Conservation (phyloP, 2,113 vertebrate genomes). For the Paracanthobrama guichenoti region DNA sequence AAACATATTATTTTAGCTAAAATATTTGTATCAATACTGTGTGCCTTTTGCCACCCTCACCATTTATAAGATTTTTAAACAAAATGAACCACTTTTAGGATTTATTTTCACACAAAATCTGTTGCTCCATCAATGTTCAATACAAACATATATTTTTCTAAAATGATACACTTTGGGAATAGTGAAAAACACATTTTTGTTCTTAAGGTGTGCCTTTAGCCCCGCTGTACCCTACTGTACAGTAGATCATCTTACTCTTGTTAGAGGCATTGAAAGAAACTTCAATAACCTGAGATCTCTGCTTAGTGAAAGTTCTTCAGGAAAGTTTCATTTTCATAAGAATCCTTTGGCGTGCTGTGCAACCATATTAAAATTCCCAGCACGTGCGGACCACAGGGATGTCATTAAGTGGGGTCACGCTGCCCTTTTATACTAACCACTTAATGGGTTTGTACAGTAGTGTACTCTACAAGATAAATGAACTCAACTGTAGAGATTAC, state of each 20-base stretch:
- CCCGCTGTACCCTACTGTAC: background rate
- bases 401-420: constrained; percentile 35
- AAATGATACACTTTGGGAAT: too few relatives aligned
- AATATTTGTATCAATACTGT: too few relatives aligned
- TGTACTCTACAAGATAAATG: constrained; percentile 38
- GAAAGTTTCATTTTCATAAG: background rate
- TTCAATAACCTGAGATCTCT: background rate
- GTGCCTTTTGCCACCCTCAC: too few relatives aligned
- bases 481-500: constrained; percentile 17
- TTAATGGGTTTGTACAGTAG: constrained; percentile 41
- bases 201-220: too few relatives aligned
- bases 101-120: too few relatives aligned
- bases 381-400: constrained; percentile 4
- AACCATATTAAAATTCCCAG: background rate
- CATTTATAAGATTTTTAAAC: too few relatives aligned
- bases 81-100: too few relatives aligned
- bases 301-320: background rate
- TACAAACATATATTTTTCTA: too few relatives aligned
- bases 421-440: constrained; percentile 37
- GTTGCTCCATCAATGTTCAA: too few relatives aligned
- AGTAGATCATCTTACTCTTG: background rate
- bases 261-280: background rate
- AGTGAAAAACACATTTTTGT: too few relatives aligned
- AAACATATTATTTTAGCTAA: too few relatives aligned
- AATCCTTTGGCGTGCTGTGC: background rate